phyloP scores from a whole-genome alignment of 2,797 vertebrate species.

The Nannoperca australis region DNA sequence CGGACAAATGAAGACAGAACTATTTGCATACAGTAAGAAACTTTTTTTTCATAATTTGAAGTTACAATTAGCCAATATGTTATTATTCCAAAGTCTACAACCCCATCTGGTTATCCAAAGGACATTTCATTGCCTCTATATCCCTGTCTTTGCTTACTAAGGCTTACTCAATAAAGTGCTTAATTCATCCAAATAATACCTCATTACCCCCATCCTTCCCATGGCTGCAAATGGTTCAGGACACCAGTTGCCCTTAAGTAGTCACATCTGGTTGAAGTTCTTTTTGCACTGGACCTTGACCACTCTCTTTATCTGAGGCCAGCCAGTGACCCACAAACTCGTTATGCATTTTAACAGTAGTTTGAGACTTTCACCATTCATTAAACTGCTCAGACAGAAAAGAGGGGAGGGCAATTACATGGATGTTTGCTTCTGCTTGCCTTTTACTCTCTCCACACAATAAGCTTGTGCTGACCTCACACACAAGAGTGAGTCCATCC shows the following conservation, averaged over 20 bases:
- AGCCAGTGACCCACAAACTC: slow-evolving; percentile 55
- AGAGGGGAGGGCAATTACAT: slow-evolving; percentile 72
- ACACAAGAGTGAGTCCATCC: not conserved
- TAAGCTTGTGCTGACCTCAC: slow-evolving; percentile 43
- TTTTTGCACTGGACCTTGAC: slow-evolving; percentile 51
- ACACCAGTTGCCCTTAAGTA: slow-evolving; percentile 33
- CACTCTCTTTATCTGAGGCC: slow-evolving; percentile 53
- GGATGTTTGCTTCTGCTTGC: slow-evolving; percentile 64
- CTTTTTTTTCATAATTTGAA: not conserved
- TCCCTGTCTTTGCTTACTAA: not conserved
- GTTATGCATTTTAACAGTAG: slow-evolving; percentile 68
- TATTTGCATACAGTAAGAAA: not conserved
- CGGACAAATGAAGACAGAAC: not conserved
- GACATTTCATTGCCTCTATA: not conserved
- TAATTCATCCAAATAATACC: slow-evolving; percentile 55
- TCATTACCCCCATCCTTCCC: slow-evolving; percentile 46
- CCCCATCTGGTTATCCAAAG: not conserved
- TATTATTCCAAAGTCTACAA: not conserved
- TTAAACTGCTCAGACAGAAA: slow-evolving; percentile 63
- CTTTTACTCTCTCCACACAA: slow-evolving; percentile 52
- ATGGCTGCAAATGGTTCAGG: slow-evolving; percentile 42
- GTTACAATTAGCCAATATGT: not conserved
- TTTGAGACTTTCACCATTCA: slow-evolving; percentile 68
- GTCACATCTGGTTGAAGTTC: slow-evolving; percentile 58
- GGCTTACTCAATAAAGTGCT: slow-evolving; percentile 39